Percentiles rank a stretch among this genome's conserved stretches.
Conservation (phyloP, 1,140 invertebrate species). For the Popillia japonica region DNA sequence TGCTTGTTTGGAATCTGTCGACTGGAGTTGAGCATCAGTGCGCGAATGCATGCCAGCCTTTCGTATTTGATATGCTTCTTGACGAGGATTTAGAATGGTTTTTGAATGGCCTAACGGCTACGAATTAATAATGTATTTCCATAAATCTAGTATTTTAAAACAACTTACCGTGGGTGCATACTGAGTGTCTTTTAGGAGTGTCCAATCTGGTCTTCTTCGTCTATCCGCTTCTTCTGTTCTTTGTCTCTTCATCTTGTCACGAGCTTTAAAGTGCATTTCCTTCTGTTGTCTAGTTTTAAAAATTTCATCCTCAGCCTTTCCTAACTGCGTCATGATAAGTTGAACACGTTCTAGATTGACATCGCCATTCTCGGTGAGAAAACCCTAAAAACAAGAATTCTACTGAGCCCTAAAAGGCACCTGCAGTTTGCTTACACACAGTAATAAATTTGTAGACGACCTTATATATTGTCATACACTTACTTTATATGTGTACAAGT, state of each 20-base stretch:
- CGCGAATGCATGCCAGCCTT: conserved; percentile 65
- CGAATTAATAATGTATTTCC: conserved; percentile 43
- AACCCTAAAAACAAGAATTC: conserved; percentile 73
- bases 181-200: conserved; percentile 69
- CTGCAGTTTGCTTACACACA: conserved; percentile 29
- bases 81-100: conserved; percentile 70
- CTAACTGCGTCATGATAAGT: conserved; percentile 92
- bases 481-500: too few species aligned
- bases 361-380: conserved; percentile 92
- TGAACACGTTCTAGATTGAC: conserved; percentile 94
- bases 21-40: conserved; percentile 49
- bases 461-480: too few species aligned
- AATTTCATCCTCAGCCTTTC: conserved; percentile 96
- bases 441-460: not conserved
- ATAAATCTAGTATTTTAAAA: not conserved
- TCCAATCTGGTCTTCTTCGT: conserved; percentile 71
- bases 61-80: conserved; percentile 75
- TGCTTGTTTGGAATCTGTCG: conserved; percentile 54
- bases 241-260: conserved; percentile 77
- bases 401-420: conserved; percentile 23
- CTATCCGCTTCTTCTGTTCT: conserved; percentile 63
- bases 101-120: conserved; percentile 64
- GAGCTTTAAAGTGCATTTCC: conserved; percentile 81
- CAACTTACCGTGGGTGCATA: conserved; percentile 75
- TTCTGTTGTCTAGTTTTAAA: conserved; percentile 90